Evolutionary conservation across 2,113 vertebrate genomes (phyloP).

Genomic region (Mormoops blainvillei): DNA sequence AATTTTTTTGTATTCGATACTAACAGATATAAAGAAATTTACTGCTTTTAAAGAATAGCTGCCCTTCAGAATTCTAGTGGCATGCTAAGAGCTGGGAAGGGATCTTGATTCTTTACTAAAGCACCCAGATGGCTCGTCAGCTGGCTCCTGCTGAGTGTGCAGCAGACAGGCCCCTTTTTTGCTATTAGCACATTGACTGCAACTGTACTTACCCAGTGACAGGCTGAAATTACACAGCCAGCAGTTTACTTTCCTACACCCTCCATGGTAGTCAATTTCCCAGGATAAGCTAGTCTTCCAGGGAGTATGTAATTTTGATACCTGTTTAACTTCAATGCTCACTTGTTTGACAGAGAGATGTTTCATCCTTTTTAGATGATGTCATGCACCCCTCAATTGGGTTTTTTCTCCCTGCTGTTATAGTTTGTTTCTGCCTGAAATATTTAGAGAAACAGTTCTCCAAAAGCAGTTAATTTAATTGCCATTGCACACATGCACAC

Average conservation of each 20-base stretch:
- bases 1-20: neutral
- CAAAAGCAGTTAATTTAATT: slow-evolving; percentile 67
- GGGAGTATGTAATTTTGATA: slow-evolving; percentile 74
- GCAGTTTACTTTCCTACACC: slow-evolving; percentile 42
- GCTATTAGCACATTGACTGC: slow-evolving; percentile 59
- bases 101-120: neutral
- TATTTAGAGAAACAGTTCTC: slow-evolving; percentile 65
- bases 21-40: neutral
- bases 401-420: slow-evolving; percentile 58
- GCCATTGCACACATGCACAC: neutral
- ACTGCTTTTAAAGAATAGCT: neutral
- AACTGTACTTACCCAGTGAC: slow-evolving; percentile 49
- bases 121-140: neutral
- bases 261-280: slow-evolving; percentile 39
- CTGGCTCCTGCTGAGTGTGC: neutral
- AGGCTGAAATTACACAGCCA: slow-evolving; percentile 68
- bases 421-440: slow-evolving; percentile 56
- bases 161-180: slow-evolving; percentile 43
- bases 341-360: slow-evolving; percentile 70
- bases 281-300: slow-evolving; percentile 38
- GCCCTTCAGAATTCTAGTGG: neutral
- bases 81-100: neutral
- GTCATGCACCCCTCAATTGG: slow-evolving; percentile 54
- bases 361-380: slow-evolving; percentile 63
- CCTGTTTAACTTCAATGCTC: slow-evolving; percentile 73